These are phyloP conservation scores for Parnassius glacialis DNA, from an alignment of 2,888 invertebrate genomes.

Conservation along the genomic window DNA sequence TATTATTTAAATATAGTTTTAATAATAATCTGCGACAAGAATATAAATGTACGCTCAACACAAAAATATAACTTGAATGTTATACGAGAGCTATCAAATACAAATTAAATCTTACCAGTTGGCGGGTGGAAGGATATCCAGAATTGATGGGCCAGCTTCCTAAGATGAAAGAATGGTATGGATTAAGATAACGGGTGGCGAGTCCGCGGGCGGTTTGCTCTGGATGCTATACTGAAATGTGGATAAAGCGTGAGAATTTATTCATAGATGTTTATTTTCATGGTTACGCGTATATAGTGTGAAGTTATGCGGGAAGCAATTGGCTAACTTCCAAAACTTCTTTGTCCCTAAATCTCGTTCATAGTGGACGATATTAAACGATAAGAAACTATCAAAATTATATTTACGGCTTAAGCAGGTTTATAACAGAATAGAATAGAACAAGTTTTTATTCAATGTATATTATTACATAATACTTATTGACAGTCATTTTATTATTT, in stretches of 20 bases:
- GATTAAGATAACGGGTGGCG: slow-evolving; percentile 1
- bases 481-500: no score
- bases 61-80: no score
- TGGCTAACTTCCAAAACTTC: slow-evolving; percentile 58
- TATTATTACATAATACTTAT: no score
- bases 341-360: slow-evolving; percentile 26
- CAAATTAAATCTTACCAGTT: slow-evolving; percentile 75
- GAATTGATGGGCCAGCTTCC: slow-evolving; percentile 91
- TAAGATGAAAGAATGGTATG: slow-evolving; percentile 24
- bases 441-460: no score
- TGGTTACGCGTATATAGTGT: slow-evolving; percentile 45
- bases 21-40: no score
- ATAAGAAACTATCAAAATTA: not conserved
- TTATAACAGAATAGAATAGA: no score
- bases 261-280: slow-evolving; percentile 77
- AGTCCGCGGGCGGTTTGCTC: slow-evolving; percentile 9
- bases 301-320: slow-evolving; percentile 48
- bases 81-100: no score
- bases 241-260: slow-evolving; percentile 58
- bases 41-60: no score
- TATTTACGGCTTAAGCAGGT: not conserved
- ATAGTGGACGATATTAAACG: slow-evolving; percentile 7
- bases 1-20: no score
- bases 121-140: slow-evolving; percentile 92
- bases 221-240: slow-evolving; percentile 35